Evolutionary conservation across 23 tunicate species (phyloP), one percentile per base, ranked within the genome.

Genomic region (Ascidia mentula): DNA sequence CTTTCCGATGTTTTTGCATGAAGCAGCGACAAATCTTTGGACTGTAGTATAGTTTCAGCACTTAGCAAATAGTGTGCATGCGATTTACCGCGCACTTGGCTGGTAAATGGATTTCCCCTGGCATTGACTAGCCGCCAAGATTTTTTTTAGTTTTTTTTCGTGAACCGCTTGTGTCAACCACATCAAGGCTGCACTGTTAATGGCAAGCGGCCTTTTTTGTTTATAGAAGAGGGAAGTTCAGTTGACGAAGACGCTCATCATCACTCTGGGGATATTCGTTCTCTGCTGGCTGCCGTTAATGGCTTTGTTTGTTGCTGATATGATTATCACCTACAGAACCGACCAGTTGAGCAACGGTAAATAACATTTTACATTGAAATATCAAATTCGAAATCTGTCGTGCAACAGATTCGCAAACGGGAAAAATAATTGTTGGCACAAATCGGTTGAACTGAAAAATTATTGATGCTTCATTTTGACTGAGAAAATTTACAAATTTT

Each of bases 281-380:
- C 3, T 88, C 18, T 93, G 98, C 59, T 93, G 98, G 98, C 70
- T 93, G 15, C 98, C 98, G 6, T 89, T 84, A 22, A 73, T 83
- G 79, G 87, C 77, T 6, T 76, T 93, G 31, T 93, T 93, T 53
- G 60, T 93, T 38, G 89, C 83, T 31, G 98, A 93, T 70, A 0
- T 80, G 18, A 59, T 84, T 24, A 80, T 79, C 31, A 80, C 77
- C 32, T 28, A 69, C 24, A 86, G 83, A 4, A 74, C 82, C 15
- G 59, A 36, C 6, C 46, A 69, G 40, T 65, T 86, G 28, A 18
- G 76, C 22, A 79, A 73, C 79, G 82, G 90, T 86, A 17, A 72
- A 3, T 24, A 42, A 31, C 13, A n/a, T 34, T 60, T 61, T 79
- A 6, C 15, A 12, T 42, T 42, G 15, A 9, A 20, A 53, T n/a